Percentiles rank a stretch among this genome's conserved stretches.
These are phyloP conservation scores for Acipenser oxyrinchus DNA, from an alignment of 2,797 vertebrate species.

Conservation along the genomic window DNA sequence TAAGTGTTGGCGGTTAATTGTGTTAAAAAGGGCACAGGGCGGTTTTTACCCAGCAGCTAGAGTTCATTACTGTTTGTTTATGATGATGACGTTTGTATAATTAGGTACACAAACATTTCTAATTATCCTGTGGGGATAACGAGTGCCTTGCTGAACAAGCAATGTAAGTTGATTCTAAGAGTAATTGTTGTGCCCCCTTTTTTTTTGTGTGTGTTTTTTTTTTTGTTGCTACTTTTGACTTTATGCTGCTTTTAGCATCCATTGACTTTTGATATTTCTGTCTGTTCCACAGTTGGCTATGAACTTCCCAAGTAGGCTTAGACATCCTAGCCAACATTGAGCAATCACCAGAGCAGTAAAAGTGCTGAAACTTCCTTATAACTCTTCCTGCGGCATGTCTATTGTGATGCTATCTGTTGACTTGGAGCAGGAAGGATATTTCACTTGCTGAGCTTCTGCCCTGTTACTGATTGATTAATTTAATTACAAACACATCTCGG, in stretches of 20 bases:
- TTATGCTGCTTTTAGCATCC: too few species aligned
- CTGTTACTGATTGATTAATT: conserved; percentile 66
- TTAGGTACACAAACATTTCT: conserved; percentile 67
- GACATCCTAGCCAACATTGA: too few species aligned
- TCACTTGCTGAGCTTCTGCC: conserved; percentile 29
- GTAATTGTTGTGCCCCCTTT: too few species aligned
- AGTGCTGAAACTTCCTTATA: conserved; percentile 4
- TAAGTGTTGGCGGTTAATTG: background rate
- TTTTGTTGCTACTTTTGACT: too few species aligned
- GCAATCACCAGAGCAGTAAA: background rate
- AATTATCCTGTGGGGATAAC: conserved; percentile 70
- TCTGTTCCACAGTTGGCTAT: too few species aligned
- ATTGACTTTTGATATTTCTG: too few species aligned
- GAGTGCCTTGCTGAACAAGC: conserved; percentile 42
- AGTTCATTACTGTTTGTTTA: conserved; percentile 66
- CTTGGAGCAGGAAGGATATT: conserved; percentile 12
- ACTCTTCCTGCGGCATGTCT: background rate
- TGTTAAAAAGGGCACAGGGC: background rate
- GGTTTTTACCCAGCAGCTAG: conserved; percentile 23
- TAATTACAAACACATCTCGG: conserved; percentile 61
- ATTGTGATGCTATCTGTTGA: conserved; percentile 43
- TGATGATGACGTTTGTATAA: conserved; percentile 51
- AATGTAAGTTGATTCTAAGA: conserved; percentile 7
- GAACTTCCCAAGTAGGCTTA: too few species aligned
- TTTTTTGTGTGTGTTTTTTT: too few species aligned